These are phyloP conservation scores for Sinelater perroti DNA, from an alignment of 2,888 invertebrate species.

Conservation along the genomic window DNA sequence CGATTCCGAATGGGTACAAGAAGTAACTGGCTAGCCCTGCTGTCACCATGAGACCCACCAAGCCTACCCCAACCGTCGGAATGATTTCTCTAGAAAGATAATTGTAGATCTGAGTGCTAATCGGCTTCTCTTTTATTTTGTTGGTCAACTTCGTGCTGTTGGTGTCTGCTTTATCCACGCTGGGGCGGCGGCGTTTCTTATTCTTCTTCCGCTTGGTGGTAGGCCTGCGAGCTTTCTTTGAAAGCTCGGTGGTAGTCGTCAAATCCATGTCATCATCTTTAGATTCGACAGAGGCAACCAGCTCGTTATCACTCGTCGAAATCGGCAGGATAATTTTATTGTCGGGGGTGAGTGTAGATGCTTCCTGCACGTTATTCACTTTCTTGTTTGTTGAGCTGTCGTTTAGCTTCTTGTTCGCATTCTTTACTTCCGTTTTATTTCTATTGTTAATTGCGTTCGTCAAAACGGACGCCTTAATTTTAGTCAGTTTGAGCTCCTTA, in stretches of 20 bases:
- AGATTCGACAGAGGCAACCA: slow-evolving; percentile 47
- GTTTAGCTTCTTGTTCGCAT: slow-evolving; percentile 64
- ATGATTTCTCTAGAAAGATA: slow-evolving; percentile 81
- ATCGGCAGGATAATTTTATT: slow-evolving; percentile 16
- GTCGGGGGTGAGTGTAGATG: slow-evolving; percentile 10
- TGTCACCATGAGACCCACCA: slow-evolving; percentile 77
- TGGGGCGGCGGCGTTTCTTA: slow-evolving; percentile 68
- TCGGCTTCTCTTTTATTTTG: slow-evolving; percentile 64
- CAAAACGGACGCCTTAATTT: slow-evolving; percentile 23
- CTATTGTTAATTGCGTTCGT: slow-evolving; percentile 44
- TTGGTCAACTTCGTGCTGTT: slow-evolving; percentile 47
- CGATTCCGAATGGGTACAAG: slow-evolving; percentile 76
- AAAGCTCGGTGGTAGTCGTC: slow-evolving; percentile 39
- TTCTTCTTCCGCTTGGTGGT: slow-evolving; percentile 68
- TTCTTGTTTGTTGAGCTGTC: slow-evolving; percentile 55
- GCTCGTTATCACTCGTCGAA: slow-evolving; percentile 25
- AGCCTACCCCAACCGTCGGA: slow-evolving; percentile 81
- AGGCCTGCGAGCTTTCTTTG: slow-evolving; percentile 49
- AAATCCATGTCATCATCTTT: slow-evolving; percentile 57
- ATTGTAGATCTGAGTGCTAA: slow-evolving; percentile 79
- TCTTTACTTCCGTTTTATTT: slow-evolving; percentile 42
- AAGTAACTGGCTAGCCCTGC: slow-evolving; percentile 81
- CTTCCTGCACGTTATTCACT: slow-evolving; percentile 2
- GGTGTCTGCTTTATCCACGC: slow-evolving; percentile 61
- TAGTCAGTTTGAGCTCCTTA: slow-evolving; percentile 40